Percentiles rank a stretch among this genome's conserved stretches.
Conservation (phyloP, 1,140 invertebrate species). For the Holotrichia oblita region DNA sequence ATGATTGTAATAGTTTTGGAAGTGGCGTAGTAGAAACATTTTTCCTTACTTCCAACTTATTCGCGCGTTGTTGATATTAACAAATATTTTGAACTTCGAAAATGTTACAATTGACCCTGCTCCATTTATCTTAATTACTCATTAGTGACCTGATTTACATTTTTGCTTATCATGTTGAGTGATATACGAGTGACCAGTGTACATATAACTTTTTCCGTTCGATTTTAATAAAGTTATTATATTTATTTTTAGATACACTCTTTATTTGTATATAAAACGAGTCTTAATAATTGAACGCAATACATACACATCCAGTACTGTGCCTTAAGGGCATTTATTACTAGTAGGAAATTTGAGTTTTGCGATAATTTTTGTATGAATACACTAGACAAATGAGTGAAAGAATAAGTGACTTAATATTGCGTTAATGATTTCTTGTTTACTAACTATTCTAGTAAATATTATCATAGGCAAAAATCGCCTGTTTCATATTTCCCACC, state of each 20-base stretch:
- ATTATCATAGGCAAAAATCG: no score
- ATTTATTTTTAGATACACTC: not conserved
- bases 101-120: conserved; percentile 33
- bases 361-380: no score
- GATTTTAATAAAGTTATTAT: conserved; percentile 2
- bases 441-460: no score
- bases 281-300: not conserved
- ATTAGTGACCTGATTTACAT: conserved; percentile 14
- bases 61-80: not conserved
- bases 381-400: no score
- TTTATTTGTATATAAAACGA: not conserved
- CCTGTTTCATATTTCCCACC: no score
- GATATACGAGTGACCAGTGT: not conserved
- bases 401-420: no score
- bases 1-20: conserved; percentile 6
- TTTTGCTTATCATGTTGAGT: not conserved
- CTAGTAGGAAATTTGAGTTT: no score
- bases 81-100: not conserved
- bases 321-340: not conserved
- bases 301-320: not conserved
- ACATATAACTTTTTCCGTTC: not conserved
- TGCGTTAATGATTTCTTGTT: no score
- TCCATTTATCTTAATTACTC: conserved; percentile 1
- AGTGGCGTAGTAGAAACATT: conserved; percentile 32
- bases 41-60: not conserved